These are phyloP conservation scores for Cetoscarus ocellatus DNA, from an alignment of 2,797 vertebrate genomes.

Conservation along the genomic window DNA sequence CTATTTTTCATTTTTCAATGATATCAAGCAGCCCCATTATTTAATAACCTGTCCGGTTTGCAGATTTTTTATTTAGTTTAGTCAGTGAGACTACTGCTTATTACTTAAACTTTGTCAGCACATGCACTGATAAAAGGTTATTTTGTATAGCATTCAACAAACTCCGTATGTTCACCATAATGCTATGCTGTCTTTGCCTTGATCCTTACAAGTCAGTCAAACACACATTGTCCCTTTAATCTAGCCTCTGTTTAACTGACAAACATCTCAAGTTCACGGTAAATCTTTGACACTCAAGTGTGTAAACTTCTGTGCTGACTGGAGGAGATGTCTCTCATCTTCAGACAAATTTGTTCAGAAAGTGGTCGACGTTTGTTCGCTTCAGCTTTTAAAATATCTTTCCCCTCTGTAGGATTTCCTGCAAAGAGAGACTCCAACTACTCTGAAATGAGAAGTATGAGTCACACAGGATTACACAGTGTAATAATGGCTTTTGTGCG, in stretches of 20 bases:
- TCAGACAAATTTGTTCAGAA: not conserved
- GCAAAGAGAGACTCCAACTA: slow-evolving; percentile 2
- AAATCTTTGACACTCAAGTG: slow-evolving; percentile 36
- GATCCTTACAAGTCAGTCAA: not conserved
- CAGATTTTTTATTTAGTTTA: too few species aligned
- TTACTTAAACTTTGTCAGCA: too few species aligned
- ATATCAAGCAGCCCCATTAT: too few species aligned
- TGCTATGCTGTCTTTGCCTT: slow-evolving; percentile 17
- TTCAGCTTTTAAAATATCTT: slow-evolving; percentile 8
- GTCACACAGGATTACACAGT: slow-evolving; percentile 8
- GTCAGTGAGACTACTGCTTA: too few species aligned
- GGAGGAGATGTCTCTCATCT: not conserved
- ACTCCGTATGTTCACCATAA: not conserved
- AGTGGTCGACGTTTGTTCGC: not conserved
- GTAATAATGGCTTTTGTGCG: too few species aligned
- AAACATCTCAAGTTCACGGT: slow-evolving; percentile 34
- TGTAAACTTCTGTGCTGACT: slow-evolving; percentile 29
- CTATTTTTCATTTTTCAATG: too few species aligned
- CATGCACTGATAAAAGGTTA: too few species aligned
- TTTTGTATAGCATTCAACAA: not conserved
- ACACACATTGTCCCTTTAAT: not conserved
- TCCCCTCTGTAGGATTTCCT: slow-evolving; percentile 3
- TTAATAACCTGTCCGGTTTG: too few species aligned
- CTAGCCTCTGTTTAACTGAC: slow-evolving; percentile 4
- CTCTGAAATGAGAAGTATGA: slow-evolving; percentile 12